These are phyloP conservation scores for Kuschelorhynchus macadamiae DNA, from an alignment of 2,888 invertebrate genomes.

Conservation along the genomic window DNA sequence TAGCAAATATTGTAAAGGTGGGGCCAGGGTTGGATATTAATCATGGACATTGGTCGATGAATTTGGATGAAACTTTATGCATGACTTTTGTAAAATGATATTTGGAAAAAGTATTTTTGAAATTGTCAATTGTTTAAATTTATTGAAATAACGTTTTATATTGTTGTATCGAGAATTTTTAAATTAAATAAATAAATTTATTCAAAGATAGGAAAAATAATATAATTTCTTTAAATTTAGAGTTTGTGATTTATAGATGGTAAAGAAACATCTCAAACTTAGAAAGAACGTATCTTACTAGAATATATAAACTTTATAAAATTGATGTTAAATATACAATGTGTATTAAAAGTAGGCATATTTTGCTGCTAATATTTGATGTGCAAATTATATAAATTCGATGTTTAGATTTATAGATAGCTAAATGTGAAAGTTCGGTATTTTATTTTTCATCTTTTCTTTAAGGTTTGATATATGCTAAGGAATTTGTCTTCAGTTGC, in stretches of 20 bases:
- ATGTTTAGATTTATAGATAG: constrained; percentile 16
- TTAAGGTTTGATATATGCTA: constrained; percentile 28
- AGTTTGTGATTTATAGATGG: constrained; percentile 18
- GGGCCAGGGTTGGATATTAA: constrained; percentile 34
- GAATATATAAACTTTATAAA: no score
- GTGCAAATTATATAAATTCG: constrained; percentile 28
- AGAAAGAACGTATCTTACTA: no score
- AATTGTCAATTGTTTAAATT: background rate
- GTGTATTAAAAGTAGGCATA: constrained; percentile 47
- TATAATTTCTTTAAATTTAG: constrained; percentile 16
- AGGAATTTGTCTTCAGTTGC: constrained; percentile 30
- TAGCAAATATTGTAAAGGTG: constrained; percentile 18
- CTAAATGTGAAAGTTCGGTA: constrained; percentile 21
- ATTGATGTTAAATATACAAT: constrained; percentile 41
- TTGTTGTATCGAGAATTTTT: no score
- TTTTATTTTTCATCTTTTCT: background rate
- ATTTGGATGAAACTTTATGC: no score
- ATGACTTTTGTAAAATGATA: no score
- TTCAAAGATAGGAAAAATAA: no score
- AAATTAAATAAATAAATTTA: no score
- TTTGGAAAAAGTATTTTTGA: background rate
- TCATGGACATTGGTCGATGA: background rate
- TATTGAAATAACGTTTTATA: no score
- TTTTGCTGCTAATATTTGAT: constrained; percentile 47
- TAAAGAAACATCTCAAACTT: no score